Base-by-base conservation (phyloP, 1,140 invertebrate species). In the Mactra quadrangularis region DNA sequence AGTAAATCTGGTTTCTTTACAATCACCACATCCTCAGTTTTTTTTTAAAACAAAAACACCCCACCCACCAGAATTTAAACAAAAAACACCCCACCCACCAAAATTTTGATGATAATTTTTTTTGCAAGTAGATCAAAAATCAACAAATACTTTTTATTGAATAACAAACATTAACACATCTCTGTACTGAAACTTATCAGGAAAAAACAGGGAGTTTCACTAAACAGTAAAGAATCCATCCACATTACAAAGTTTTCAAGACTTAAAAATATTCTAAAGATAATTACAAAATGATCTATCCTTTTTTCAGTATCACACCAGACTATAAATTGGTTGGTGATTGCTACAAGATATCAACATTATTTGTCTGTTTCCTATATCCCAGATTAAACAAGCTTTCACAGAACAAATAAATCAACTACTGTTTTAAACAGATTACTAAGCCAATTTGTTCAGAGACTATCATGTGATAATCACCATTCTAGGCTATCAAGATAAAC, bases 341-440 rank as follows among this genome's bases (percentile, higher is more conserved):
- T 76, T 64, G 35, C 53, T 76, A 76, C 52, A 64, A 27, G 59
- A 50, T 76, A 60, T 76, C 74, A 53, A 62, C 64, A 79, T 79
- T 79, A 79, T 79, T 68, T 68, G 62, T 57, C 76, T 66, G 76
- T 55, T 68, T 68, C 76, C 31, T 19, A 25, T 59, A 35, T 27
- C 57, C 64, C 62, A 79, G 76, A 79, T 79, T 68, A 79, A 79
- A 79, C 76, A 79, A 79, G 52, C 52, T 79, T 60, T 79, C 60
- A 25, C 19, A 29, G 45, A 70, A 60, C 60, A 68, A 68, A 79
- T 79, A 79, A 79, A 79, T 79, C 76, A 79, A 33, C 25, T 52
- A 57, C 76, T 79, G 62, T 70, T 79, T 79, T 35, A 79, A 79
- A 79, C 60, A 79, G 57, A 76, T 62, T 76, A 45, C 25, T 11